These are phyloP conservation scores for Typhlomys cinereus DNA, from an alignment of 2,113 vertebrate species.

Conservation along the genomic window DNA sequence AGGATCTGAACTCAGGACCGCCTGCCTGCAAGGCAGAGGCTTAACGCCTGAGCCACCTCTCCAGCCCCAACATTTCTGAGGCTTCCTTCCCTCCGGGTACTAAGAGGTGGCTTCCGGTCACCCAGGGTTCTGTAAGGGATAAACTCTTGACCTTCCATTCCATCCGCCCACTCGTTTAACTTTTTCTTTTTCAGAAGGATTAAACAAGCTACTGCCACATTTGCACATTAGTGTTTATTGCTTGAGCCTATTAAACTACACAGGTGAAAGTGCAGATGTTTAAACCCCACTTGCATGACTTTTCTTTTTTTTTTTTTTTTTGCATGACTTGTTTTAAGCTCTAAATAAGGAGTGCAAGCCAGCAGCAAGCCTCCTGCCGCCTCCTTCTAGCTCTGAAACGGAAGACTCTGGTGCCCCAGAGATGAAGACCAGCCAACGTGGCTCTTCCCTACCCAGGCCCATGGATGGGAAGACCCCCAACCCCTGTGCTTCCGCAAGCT, in stretches of 20 bases:
- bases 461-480: background rate
- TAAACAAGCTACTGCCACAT: background rate
- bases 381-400: background rate
- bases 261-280: background rate
- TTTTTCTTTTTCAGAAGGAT: background rate
- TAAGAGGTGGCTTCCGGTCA: too few species aligned
- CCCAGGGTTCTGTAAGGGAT: rapidly evolving
- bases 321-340: background rate
- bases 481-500: too few species aligned
- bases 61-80: too few species aligned
- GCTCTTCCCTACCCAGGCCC: background rate
- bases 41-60: too few species aligned
- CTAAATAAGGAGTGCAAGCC: background rate
- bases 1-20: too few species aligned
- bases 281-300: background rate
- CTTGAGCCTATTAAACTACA: background rate
- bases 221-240: conserved; percentile 37
- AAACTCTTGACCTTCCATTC: rapidly evolving
- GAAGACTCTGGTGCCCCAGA: too few species aligned
- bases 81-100: too few species aligned
- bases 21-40: too few species aligned
- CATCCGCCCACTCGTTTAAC: rapidly evolving
- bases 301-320: too few species aligned
- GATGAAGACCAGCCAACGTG: rapidly evolving
- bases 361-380: rapidly evolving